These are phyloP conservation scores for Drosophila paranaensis DNA, from an alignment of 2,888 invertebrate species.

Conservation along the genomic window DNA sequence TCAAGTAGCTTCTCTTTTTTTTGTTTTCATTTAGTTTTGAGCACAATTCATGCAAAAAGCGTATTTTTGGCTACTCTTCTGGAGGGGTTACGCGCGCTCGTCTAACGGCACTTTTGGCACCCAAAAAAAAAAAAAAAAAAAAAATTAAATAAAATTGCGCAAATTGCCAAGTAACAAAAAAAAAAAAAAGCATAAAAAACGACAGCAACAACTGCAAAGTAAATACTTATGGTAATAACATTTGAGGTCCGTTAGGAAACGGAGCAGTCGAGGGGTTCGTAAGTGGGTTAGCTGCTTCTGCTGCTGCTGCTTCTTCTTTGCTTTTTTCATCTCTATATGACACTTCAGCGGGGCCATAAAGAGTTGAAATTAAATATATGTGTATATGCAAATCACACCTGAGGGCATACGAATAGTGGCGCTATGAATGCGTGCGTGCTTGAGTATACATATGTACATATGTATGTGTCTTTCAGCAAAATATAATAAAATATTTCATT, in stretches of 20 bases:
- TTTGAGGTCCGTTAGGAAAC: constrained; percentile 71
- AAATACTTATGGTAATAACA: constrained; percentile 76
- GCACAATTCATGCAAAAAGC: constrained; percentile 42
- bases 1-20: constrained; percentile 4
- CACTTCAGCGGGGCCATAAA: constrained; percentile 53
- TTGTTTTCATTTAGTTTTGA: constrained; percentile 25
- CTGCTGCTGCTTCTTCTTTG: constrained; percentile 12
- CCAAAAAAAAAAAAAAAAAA: constrained; percentile 16
- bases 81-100: constrained; percentile 36
- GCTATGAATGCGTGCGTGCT: constrained; percentile 55
- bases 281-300: constrained; percentile 67
- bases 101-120: constrained; percentile 64
- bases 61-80: constrained; percentile 30
- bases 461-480: background rate
- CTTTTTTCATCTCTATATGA: constrained; percentile 36
- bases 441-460: background rate
- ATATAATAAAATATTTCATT: constrained; percentile 51
- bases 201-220: constrained; percentile 51
- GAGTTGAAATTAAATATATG: constrained; percentile 35
- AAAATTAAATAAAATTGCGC: constrained; percentile 60
- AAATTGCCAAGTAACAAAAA: constrained; percentile 32
- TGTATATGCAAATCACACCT: constrained; percentile 58
- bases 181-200: background rate
- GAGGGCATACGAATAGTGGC: constrained; percentile 76
- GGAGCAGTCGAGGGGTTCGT: constrained; percentile 43